Conservation (phyloP, 2,888 invertebrate genomes). For the Lithodes maja region DNA sequence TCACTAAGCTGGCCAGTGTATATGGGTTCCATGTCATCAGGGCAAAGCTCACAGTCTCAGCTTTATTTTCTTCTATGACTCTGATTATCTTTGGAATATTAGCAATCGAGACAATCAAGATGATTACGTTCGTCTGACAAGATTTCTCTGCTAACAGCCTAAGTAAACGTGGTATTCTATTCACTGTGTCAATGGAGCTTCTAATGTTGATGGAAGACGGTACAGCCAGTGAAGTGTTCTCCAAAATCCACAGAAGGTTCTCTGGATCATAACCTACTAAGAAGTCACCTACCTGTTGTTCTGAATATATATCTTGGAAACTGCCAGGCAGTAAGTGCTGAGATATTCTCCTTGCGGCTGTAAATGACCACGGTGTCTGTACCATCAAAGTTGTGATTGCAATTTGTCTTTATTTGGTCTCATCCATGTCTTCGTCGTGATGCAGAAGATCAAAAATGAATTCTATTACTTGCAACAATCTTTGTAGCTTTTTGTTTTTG, state of each 20-base stretch:
- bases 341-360: constrained; percentile 13
- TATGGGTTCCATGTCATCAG: constrained; percentile 10
- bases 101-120: constrained; percentile 1
- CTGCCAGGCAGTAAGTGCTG: neutral
- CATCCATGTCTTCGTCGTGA: neutral
- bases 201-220: neutral
- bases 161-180: neutral
- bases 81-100: neutral
- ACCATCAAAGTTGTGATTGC: constrained; percentile 1
- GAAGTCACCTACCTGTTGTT: neutral
- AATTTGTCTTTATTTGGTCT: constrained; percentile 3
- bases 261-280: constrained; percentile 26
- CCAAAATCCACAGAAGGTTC: constrained; percentile 22
- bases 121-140: neutral
- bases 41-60: neutral
- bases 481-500: constrained; percentile 32
- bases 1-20: neutral
- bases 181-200: neutral
- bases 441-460: constrained; percentile 23
- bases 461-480: constrained; percentile 39
- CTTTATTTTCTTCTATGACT: neutral
- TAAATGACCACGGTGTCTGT: constrained; percentile 35
- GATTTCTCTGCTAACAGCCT: neutral
- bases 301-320: neutral
- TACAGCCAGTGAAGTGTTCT: constrained; percentile 14